These are phyloP conservation scores for Agonopterix alstromeriana DNA, from an alignment of 2,888 invertebrate genomes.

Conservation along the genomic window DNA sequence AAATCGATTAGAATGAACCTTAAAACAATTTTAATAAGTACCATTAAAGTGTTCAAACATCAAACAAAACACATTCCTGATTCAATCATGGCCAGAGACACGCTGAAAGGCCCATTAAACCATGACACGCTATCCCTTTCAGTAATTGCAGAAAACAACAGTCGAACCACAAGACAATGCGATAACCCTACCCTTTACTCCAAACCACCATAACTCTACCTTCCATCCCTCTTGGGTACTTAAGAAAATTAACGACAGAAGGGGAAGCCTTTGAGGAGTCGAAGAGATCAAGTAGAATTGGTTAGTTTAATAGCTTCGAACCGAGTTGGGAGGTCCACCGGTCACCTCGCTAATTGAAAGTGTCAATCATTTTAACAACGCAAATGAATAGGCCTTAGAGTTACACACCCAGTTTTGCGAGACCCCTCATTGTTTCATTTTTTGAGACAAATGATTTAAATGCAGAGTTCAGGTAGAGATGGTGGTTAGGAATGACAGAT, in stretches of 20 bases:
- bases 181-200: constrained; percentile 43
- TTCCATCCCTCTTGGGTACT: constrained; percentile 12
- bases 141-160: constrained; percentile 72
- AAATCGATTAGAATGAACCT: no score
- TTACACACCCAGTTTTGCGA: constrained; percentile 36
- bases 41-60: neutral
- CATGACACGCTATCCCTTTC: constrained; percentile 57
- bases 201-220: constrained; percentile 27
- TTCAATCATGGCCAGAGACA: constrained; percentile 27
- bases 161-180: constrained; percentile 58
- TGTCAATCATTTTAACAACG: constrained; percentile 88
- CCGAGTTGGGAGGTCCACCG: constrained; percentile 75
- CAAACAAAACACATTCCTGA: constrained; percentile 20
- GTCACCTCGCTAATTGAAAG: constrained; percentile 85
- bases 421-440: constrained; percentile 26
- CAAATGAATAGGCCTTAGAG: constrained; percentile 73
- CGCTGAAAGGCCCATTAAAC: constrained; percentile 66
- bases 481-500: constrained; percentile 38
- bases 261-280: constrained; percentile 8
- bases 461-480: constrained; percentile 20
- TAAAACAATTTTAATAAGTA: no score
- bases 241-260: neutral
- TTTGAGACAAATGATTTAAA: constrained; percentile 11
- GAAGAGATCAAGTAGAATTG: constrained; percentile 30
- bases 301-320: constrained; percentile 50